These are phyloP conservation scores for Trematomus bernacchii DNA, from an alignment of 2,797 vertebrate genomes.

Conservation along the genomic window DNA sequence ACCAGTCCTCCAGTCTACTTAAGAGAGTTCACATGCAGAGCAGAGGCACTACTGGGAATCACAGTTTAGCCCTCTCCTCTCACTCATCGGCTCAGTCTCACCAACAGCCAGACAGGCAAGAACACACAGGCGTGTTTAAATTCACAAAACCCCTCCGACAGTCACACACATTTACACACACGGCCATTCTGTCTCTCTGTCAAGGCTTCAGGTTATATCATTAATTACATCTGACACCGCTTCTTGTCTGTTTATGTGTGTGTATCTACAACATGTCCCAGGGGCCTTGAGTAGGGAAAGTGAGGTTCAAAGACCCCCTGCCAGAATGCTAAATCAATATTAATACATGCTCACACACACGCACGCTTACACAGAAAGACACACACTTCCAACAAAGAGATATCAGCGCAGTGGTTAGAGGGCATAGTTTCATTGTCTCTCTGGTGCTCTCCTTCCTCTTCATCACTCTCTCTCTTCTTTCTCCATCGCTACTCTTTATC, in stretches of 20 bases:
- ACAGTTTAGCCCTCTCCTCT: conserved; percentile 61
- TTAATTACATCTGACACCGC: conserved; percentile 77
- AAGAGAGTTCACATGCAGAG: conserved; percentile 72
- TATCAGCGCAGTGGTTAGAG: conserved; percentile 85
- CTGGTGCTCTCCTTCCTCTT: conserved; percentile 59
- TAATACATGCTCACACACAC: conserved; percentile 82
- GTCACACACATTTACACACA: conserved; percentile 24
- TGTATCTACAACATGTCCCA: conserved; percentile 75
- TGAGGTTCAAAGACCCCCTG: conserved; percentile 90
- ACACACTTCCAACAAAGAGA: conserved; percentile 89
- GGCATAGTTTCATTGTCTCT: conserved; percentile 82
- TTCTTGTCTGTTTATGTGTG: conserved; percentile 50
- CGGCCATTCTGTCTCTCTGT: conserved; percentile 55
- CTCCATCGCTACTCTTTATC: conserved; percentile 31
- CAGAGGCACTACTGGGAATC: conserved; percentile 68
- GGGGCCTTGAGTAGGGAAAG: conserved; percentile 84
- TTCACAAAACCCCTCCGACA: conserved; percentile 24
- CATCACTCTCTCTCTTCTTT: conserved; percentile 44
- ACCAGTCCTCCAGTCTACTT: conserved; percentile 61
- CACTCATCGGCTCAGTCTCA: conserved; percentile 38
- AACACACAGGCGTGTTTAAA: conserved; percentile 42
- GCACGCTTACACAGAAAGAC: conserved; percentile 61
- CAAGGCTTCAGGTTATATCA: conserved; percentile 64
- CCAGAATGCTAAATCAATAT: conserved; percentile 97
- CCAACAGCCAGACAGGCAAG: conserved; percentile 37